These are phyloP conservation scores for Leptopilina myrica DNA, from an alignment of 2,888 invertebrate species.

Conservation along the genomic window DNA sequence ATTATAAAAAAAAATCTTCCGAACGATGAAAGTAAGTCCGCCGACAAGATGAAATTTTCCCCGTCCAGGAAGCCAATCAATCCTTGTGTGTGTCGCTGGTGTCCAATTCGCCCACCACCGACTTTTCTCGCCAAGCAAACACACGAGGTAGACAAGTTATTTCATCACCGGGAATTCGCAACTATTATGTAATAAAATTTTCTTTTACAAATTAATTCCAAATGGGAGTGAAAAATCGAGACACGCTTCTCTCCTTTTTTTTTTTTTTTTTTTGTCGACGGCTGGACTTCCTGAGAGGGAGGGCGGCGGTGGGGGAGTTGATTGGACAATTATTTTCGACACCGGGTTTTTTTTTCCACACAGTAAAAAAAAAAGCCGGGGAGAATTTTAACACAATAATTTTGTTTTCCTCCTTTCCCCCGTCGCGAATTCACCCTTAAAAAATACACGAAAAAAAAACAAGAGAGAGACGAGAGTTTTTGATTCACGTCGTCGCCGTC, in stretches of 20 bases:
- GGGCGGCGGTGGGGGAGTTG: background rate
- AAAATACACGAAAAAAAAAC: background rate
- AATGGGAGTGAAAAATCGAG: too few relatives aligned
- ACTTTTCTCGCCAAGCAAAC: background rate
- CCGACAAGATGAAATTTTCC: background rate
- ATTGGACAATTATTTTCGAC: background rate
- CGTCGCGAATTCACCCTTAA: constrained; percentile 6
- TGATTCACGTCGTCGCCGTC: constrained; percentile 32
- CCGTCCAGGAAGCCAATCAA: constrained; percentile 22
- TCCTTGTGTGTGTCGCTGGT: background rate
- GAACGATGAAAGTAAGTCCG: too few relatives aligned
- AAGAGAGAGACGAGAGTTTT: constrained; percentile 2
- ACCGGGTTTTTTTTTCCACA: background rate
- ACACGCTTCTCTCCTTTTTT: background rate
- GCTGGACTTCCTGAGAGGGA: background rate
- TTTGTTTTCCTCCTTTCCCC: background rate
- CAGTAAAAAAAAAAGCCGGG: background rate
- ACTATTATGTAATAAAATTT: constrained; percentile 23
- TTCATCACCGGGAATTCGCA: constrained; percentile 10
- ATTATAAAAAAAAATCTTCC: too few relatives aligned
- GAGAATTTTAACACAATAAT: too few relatives aligned
- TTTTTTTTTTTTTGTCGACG: background rate
- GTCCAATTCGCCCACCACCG: background rate
- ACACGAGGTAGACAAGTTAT: constrained; percentile 22
- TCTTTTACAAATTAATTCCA: background rate